Percentiles rank a stretch among this genome's conserved stretches.
These are phyloP conservation scores for Nothocercus nigrocapillus DNA, from an alignment of 2,113 vertebrate species.

Conservation along the genomic window DNA sequence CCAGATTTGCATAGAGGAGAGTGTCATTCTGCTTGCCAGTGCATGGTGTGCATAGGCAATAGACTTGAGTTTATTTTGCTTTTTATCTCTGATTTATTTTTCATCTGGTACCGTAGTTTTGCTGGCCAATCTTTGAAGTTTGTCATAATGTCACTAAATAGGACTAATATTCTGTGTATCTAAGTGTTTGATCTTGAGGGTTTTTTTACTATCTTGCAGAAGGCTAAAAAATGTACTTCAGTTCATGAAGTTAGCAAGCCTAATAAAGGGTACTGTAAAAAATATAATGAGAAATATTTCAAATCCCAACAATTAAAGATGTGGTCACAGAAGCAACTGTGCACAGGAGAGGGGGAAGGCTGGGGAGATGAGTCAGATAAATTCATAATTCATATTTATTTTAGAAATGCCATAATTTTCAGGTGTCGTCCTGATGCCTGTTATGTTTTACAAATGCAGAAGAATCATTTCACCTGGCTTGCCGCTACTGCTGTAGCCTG, in stretches of 20 bases:
- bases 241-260: neutral
- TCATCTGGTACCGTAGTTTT: neutral
- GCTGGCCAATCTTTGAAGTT: neutral
- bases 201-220: neutral
- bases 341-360: neutral
- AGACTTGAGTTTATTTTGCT: neutral
- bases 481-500: neutral
- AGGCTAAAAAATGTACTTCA: slow-evolving; percentile 13
- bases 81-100: neutral
- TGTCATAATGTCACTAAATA: neutral
- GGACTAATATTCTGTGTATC: neutral
- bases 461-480: neutral
- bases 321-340: neutral
- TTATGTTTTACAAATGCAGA: neutral
- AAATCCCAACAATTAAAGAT: neutral
- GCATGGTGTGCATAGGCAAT: neutral
- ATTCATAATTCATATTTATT: neutral
- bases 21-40: neutral
- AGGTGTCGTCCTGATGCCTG: neutral
- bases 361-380: neutral
- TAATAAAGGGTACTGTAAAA: neutral
- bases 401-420: neutral
- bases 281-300: neutral
- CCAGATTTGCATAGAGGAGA: neutral
- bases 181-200: neutral